Conservation (phyloP, 2,888 invertebrate species). For the Tetrapedia diversipes region DNA sequence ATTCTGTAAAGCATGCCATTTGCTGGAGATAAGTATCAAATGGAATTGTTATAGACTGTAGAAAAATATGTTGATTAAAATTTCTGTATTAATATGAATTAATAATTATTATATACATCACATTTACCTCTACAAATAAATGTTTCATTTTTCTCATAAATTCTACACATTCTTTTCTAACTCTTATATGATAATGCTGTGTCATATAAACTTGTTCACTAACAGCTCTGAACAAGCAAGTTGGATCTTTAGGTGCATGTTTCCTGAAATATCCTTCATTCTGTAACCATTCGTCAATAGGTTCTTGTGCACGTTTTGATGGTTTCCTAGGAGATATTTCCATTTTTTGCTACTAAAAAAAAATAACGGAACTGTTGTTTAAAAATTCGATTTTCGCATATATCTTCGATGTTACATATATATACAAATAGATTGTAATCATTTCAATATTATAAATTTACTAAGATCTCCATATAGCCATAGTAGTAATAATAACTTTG, state of each 20-base stretch:
- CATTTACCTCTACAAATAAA: constrained; percentile 86
- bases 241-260: constrained; percentile 94
- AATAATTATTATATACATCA: not conserved
- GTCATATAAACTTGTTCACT: constrained; percentile 91
- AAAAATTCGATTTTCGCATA: not conserved
- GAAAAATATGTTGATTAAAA: not conserved
- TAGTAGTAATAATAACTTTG: constrained; percentile 7
- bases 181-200: constrained; percentile 89
- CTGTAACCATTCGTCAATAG: constrained; percentile 90
- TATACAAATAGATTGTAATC: not conserved
- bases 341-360: constrained; percentile 59
- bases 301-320: constrained; percentile 73
- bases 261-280: constrained; percentile 92
- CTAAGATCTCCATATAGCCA: not conserved
- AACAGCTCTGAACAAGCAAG: constrained; percentile 93
- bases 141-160: constrained; percentile 88
- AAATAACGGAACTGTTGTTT: not conserved
- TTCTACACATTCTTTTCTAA: constrained; percentile 89
- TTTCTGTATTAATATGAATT: no score
- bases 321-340: constrained; percentile 74
- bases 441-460: not conserved
- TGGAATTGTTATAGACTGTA: constrained; percentile 86
- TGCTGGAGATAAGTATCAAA: constrained; percentile 88
- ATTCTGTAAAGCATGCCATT: constrained; percentile 88
- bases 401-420: not conserved